phyloP scores from a whole-genome alignment of 2,797 vertebrate genomes.

The Sarcoramphus papa region DNA sequence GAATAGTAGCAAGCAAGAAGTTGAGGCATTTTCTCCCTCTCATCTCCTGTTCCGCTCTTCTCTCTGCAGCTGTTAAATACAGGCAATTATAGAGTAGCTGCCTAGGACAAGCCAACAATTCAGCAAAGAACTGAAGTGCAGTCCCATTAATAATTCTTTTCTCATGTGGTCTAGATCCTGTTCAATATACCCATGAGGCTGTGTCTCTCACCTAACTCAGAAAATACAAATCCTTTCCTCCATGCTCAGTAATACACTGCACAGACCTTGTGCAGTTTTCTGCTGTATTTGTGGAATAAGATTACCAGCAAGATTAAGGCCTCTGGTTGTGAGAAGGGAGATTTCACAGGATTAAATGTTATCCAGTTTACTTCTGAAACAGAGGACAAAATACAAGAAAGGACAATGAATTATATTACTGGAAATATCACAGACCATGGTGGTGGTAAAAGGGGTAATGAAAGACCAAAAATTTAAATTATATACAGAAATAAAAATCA shows the following conservation, averaged over 20 bases:
- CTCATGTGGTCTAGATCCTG: background rate
- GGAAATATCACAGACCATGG: background rate
- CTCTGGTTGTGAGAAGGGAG: conserved; percentile 8
- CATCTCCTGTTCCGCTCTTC: background rate
- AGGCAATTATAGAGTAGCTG: background rate
- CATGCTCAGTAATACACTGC: background rate
- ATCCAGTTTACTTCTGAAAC: conserved; percentile 1
- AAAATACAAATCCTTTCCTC: background rate
- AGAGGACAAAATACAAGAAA: conserved; percentile 4
- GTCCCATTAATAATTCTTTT: background rate
- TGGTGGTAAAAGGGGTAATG: background rate
- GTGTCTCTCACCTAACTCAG: background rate
- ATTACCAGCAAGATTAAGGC: conserved; percentile 45
- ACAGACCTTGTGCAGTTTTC: background rate
- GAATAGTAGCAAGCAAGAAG: background rate
- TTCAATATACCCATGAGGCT: background rate
- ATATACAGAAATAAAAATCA: background rate
- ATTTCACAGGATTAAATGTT: conserved; percentile 46
- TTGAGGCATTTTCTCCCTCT: background rate
- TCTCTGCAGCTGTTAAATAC: background rate
- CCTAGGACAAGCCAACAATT: background rate
- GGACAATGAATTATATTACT: background rate
- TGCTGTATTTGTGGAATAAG: conserved; percentile 23
- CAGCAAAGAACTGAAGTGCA: background rate
- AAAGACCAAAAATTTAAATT: background rate